Conservation (phyloP, 2,113 vertebrate species). For the Ctenomys sociabilis region DNA sequence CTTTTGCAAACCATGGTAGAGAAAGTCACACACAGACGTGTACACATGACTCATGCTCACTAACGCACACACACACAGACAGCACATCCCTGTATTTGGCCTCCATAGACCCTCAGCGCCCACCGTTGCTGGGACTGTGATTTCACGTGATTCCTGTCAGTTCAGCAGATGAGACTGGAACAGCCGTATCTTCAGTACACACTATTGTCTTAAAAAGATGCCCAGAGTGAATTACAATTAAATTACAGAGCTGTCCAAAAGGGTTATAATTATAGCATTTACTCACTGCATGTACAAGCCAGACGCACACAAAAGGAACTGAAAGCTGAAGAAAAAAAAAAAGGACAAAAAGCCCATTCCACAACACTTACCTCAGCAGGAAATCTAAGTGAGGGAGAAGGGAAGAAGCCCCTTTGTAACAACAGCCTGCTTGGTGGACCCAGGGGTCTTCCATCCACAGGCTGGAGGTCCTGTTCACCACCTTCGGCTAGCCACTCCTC, state of each 20-base stretch:
- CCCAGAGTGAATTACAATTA: slow-evolving; percentile 77
- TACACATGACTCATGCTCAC: neutral
- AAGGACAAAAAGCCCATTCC: neutral
- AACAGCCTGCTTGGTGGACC: neutral
- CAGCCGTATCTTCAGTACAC: slow-evolving; percentile 75
- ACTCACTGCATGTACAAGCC: slow-evolving; percentile 67
- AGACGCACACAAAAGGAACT: slow-evolving; percentile 66
- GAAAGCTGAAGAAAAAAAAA: slow-evolving; percentile 27
- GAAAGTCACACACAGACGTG: neutral
- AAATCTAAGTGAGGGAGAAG: slow-evolving; percentile 34
- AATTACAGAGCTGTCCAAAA: slow-evolving; percentile 79
- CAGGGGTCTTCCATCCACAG: slow-evolving; percentile 30
- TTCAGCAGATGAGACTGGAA: slow-evolving; percentile 60
- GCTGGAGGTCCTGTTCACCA: neutral
- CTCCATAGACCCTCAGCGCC: slow-evolving; percentile 31
- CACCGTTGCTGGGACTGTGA: slow-evolving; percentile 35
- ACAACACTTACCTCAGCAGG: slow-evolving; percentile 77
- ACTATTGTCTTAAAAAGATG: slow-evolving; percentile 72
- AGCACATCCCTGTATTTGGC: slow-evolving; percentile 20
- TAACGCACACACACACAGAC: neutral
- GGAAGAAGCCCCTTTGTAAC: neutral
- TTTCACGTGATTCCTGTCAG: slow-evolving; percentile 53
- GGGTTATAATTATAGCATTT: slow-evolving; percentile 76
- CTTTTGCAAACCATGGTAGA: neutral
- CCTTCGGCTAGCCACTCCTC: slow-evolving; percentile 3